Conservation (phyloP, 2,113 vertebrate genomes). For the Tetraodon nigroviridis region DNA sequence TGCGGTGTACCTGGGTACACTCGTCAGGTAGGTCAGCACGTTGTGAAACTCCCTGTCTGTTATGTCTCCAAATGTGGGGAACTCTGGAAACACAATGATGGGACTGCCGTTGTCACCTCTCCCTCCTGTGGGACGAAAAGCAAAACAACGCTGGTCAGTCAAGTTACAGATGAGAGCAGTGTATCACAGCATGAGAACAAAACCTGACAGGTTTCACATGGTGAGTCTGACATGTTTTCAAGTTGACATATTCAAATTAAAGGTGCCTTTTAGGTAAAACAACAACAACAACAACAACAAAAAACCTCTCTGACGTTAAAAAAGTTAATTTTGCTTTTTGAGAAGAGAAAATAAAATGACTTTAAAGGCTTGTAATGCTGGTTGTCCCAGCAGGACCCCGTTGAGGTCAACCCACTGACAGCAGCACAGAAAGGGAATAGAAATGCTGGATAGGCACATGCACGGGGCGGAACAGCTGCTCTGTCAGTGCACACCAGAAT, state of each 20-base stretch:
- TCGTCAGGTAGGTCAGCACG: slow-evolving; percentile 92
- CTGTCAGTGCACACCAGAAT: slow-evolving; percentile 60
- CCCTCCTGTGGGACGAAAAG: slow-evolving; percentile 76
- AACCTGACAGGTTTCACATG: no score
- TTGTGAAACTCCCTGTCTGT: slow-evolving; percentile 91
- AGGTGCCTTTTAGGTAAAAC: no score
- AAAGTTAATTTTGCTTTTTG: no score
- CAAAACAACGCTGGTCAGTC: neutral
- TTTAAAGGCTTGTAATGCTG: neutral
- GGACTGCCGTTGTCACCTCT: slow-evolving; percentile 89
- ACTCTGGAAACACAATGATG: slow-evolving; percentile 96
- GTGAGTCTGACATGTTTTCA: no score
- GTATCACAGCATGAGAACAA: no score
- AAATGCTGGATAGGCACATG: neutral
- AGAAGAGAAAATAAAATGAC: neutral
- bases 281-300: no score
- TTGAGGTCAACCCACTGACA: neutral
- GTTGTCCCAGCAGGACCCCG: no score
- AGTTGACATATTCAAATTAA: no score
- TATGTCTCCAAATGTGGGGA: slow-evolving; percentile 87
- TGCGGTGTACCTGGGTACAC: slow-evolving; percentile 83
- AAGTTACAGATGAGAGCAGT: no score
- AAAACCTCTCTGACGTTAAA: no score
- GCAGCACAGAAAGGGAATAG: neutral
- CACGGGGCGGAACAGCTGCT: slow-evolving; percentile 49